Percentiles rank a stretch among this genome's conserved stretches.
Conservation (phyloP, 2,113 vertebrate genomes). For the Cyprinus carpio region DNA sequence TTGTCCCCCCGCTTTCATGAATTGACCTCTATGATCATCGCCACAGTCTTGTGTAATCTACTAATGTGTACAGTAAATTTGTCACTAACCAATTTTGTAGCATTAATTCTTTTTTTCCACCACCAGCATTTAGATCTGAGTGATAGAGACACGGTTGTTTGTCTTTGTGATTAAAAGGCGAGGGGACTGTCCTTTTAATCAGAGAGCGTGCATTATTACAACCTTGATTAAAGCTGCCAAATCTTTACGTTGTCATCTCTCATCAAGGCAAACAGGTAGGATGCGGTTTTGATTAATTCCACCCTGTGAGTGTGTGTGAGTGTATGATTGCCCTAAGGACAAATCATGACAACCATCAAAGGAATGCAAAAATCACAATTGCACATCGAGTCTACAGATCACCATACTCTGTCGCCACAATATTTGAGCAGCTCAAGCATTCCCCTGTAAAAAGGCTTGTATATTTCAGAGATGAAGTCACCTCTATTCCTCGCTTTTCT, state of each 20-base stretch:
- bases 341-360: conserved; percentile 26
- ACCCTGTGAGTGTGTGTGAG: conserved; percentile 49
- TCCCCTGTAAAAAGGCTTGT: not conserved
- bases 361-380: conserved; percentile 30
- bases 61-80: conserved; percentile 39
- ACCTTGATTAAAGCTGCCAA: conserved; percentile 77
- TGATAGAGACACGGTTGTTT: conserved; percentile 69
- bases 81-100: conserved; percentile 24
- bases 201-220: conserved; percentile 72
- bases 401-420: not conserved
- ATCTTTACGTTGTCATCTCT: conserved; percentile 72
- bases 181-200: conserved; percentile 76
- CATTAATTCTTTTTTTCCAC: not conserved
- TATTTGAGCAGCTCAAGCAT: conserved; percentile 6
- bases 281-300: conserved; percentile 73
- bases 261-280: conserved; percentile 70
- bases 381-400: not conserved
- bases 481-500: conserved; percentile 30
- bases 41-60: conserved; percentile 24
- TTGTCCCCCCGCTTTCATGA: not conserved
- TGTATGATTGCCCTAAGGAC: conserved; percentile 48
- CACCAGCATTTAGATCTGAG: conserved; percentile 36
- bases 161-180: conserved; percentile 74
- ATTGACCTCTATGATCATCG: not conserved
- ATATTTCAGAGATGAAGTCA: conserved; percentile 15